Evolutionary conservation across 2,797 vertebrate genomes (phyloP).

Genomic region (Cichlasoma orientale): DNA sequence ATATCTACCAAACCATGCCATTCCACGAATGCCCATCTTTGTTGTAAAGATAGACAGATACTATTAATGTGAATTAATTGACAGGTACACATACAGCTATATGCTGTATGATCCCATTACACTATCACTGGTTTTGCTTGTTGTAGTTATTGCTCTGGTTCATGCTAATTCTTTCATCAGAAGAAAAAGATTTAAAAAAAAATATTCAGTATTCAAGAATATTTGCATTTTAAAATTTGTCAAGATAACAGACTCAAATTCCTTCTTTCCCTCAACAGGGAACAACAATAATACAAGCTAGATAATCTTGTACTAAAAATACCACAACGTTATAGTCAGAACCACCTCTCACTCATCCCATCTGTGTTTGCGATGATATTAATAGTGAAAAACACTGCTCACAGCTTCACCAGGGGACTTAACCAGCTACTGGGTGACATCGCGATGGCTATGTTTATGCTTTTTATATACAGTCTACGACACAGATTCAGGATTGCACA

Average conservation of each 20-base stretch:
- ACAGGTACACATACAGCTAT: neutral
- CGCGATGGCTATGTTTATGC: neutral
- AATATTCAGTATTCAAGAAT: neutral
- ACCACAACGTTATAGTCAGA: neutral
- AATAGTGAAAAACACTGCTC: neutral
- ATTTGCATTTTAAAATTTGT: neutral
- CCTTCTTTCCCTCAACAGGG: neutral
- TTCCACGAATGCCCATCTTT: neutral
- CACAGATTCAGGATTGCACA: neutral
- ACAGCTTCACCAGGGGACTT: too few relatives aligned
- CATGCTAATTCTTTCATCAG: neutral
- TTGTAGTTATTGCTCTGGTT: neutral
- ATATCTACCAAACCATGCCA: neutral
- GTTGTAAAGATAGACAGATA: neutral
- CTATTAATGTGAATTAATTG: neutral
- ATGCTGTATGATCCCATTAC: neutral
- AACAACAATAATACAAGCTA: neutral
- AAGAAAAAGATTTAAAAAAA: neutral
- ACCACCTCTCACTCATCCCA: too few relatives aligned
- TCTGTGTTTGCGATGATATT: too few relatives aligned
- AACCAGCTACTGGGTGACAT: too few relatives aligned
- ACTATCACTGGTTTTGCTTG: neutral
- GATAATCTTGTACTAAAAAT: neutral
- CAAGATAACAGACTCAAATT: accelerated
- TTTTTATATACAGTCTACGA: too few relatives aligned